phyloP scores from a whole-genome alignment of 2,797 vertebrate species.

The Pangasius sanitwongsei region DNA sequence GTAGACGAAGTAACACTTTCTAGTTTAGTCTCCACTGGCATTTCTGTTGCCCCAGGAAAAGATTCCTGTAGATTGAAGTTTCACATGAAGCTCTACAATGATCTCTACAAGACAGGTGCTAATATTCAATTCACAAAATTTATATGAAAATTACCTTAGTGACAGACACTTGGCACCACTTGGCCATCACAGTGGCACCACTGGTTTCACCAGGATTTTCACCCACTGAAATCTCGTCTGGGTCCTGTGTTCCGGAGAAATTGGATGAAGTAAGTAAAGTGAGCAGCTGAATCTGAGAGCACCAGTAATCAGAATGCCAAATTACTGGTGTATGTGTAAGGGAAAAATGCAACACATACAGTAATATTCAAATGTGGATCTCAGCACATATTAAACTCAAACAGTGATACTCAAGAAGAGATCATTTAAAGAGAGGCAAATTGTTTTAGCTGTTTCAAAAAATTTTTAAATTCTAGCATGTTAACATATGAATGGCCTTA shows the following conservation, averaged over 20 bases:
- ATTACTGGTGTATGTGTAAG: not conserved
- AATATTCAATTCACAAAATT: not conserved
- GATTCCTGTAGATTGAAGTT: slow-evolving; percentile 42
- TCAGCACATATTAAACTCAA: not conserved
- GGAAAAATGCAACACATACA: not conserved
- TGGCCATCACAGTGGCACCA: slow-evolving; percentile 21
- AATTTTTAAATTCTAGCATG: not conserved
- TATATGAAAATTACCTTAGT: slow-evolving; percentile 39
- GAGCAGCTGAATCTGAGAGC: not conserved
- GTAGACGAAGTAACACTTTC: not conserved
- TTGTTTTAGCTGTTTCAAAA: not conserved
- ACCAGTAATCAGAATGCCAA: not conserved
- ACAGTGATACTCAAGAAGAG: not conserved
- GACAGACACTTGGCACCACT: not conserved
- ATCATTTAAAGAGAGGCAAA: not conserved
- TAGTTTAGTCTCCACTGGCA: slow-evolving; percentile 8
- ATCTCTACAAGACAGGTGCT: not conserved
- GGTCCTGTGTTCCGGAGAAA: slow-evolving; percentile 65
- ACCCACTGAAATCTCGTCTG: slow-evolving; percentile 59
- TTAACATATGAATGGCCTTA: not conserved
- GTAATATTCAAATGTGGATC: slow-evolving; percentile 2
- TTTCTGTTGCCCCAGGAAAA: not conserved
- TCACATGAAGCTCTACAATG: not conserved
- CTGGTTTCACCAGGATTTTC: slow-evolving; percentile 24
- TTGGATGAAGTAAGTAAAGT: not conserved